phyloP scores from a whole-genome alignment of 37 sponge, comb jelly and placozoan genomes.

The Haliclona indistincta region DNA sequence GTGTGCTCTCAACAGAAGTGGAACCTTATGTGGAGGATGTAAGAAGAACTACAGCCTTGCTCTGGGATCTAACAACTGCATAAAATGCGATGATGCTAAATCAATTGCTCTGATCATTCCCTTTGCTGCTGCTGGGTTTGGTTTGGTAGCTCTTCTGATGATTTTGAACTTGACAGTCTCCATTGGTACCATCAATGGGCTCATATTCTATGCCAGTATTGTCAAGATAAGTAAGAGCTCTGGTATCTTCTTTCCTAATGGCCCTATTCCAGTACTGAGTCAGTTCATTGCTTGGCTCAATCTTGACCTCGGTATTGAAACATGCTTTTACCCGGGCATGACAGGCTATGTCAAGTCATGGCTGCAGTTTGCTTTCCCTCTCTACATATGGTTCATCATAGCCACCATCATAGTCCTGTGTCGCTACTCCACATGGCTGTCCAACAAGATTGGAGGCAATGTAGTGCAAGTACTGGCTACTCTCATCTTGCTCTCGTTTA shows the following conservation, averaged over 20 bases:
- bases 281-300: constrained; percentile 19
- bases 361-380: constrained; percentile 26
- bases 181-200: constrained; percentile 36
- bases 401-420: constrained; percentile 5
- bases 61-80: constrained; percentile 19
- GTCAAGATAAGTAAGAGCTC: background rate
- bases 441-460: constrained; percentile 1
- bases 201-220: constrained; percentile 35
- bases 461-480: constrained; percentile 27
- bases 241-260: background rate
- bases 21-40: constrained; percentile 53
- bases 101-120: constrained; percentile 10
- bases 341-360: background rate
- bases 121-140: constrained; percentile 19
- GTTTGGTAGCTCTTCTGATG: constrained; percentile 10
- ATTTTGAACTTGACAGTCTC: constrained; percentile 20
- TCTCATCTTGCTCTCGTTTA: constrained; percentile 32
- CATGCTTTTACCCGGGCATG: constrained; percentile 46
- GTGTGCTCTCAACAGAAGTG: constrained; percentile 32
- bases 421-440: background rate
- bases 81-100: constrained; percentile 1
- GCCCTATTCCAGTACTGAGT: background rate
- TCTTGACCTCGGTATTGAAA: constrained; percentile 40
- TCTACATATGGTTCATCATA: constrained; percentile 19
- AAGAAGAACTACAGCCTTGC: constrained; percentile 4